Conservation (phyloP, 2,888 invertebrate species). For the Cybosia mesomella region DNA sequence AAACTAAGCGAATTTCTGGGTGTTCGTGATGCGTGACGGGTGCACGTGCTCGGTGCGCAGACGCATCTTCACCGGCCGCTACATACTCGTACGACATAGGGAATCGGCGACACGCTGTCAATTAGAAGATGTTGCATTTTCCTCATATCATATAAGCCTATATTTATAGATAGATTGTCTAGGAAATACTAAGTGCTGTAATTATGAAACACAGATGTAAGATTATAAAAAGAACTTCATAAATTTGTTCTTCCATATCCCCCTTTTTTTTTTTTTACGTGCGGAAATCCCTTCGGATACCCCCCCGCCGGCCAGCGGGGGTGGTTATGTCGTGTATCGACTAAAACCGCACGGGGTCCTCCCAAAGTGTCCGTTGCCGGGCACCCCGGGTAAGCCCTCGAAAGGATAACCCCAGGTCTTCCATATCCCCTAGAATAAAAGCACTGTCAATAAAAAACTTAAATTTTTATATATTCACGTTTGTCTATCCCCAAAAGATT, state of each 20-base stretch:
- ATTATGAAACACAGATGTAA: neutral
- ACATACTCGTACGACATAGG: conserved; percentile 29
- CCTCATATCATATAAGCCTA: neutral
- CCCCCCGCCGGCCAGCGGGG: too few relatives aligned
- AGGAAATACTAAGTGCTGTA: neutral
- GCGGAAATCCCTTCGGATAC: too few relatives aligned
- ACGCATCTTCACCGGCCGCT: conserved; percentile 65
- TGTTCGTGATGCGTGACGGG: conserved; percentile 80
- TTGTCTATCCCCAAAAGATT: neutral
- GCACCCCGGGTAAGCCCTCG: too few relatives aligned
- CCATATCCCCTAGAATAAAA: too few relatives aligned
- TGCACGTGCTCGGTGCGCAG: conserved; percentile 79
- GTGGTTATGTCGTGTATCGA: too few relatives aligned
- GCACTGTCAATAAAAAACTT: too few relatives aligned
- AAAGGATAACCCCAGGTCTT: too few relatives aligned
- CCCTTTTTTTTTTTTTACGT: too few relatives aligned
- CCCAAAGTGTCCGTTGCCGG: too few relatives aligned
- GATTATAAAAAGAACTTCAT: too few relatives aligned
- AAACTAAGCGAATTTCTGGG: conserved; percentile 83
- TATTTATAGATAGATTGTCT: neutral
- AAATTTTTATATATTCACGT: neutral
- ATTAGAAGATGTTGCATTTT: neutral
- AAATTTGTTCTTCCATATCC: too few relatives aligned
- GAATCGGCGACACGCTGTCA: conserved; percentile 12
- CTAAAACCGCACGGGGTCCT: too few relatives aligned